phyloP scores from a whole-genome alignment of 2,888 invertebrate genomes.

The Encarsia formosa region DNA sequence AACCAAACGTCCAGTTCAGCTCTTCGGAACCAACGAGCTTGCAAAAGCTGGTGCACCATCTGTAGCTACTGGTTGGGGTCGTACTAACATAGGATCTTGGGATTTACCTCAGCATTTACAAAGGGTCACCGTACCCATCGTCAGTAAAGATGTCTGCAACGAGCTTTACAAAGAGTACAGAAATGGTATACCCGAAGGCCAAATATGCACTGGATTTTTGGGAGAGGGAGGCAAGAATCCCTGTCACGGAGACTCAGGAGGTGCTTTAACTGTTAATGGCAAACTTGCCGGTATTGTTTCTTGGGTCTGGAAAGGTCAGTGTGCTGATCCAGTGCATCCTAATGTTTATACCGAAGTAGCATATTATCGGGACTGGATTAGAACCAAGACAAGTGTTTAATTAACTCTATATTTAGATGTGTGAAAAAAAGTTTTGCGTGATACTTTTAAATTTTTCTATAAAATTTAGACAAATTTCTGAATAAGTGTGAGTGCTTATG shows the following conservation, averaged over 20 bases:
- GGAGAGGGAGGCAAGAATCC: conserved; percentile 55
- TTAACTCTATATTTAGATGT: no score
- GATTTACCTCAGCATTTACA: background rate
- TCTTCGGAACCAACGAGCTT: background rate
- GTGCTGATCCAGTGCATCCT: conserved; percentile 51
- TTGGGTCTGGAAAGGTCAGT: conserved; percentile 56
- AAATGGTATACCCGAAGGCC: conserved; percentile 52
- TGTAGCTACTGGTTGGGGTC: background rate
- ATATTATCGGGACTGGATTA: conserved; percentile 50
- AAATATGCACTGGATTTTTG: conserved; percentile 56
- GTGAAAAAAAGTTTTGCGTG: no score
- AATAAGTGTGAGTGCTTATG: no score
- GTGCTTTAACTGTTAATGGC: conserved; percentile 50
- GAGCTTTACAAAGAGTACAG: no score
- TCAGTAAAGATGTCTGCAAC: background rate
- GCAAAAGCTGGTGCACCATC: background rate
- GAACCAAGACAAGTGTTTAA: no score
- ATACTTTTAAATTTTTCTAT: no score
- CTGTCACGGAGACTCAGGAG: conserved; percentile 55
- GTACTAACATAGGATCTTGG: background rate
- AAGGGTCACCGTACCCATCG: background rate
- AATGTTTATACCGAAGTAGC: conserved; percentile 52
- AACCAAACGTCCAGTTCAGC: background rate
- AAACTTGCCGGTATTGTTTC: conserved; percentile 54
- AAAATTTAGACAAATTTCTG: no score